Conservation (phyloP, 2,888 invertebrate genomes). For the Chrysolina americana region DNA sequence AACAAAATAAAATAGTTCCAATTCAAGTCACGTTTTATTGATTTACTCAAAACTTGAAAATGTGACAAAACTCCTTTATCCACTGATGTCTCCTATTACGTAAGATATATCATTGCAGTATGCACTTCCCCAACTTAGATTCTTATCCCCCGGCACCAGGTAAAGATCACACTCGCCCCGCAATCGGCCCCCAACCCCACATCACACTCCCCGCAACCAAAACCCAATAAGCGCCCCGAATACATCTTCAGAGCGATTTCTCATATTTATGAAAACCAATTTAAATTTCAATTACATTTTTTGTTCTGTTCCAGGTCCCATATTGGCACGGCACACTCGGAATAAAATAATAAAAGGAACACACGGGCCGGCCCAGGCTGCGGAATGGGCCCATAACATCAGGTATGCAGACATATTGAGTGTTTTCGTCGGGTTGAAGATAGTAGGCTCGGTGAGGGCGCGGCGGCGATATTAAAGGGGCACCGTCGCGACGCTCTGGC, state of each 20-base stretch:
- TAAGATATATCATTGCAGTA: no score
- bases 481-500: slow-evolving; percentile 31
- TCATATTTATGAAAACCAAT: slow-evolving; percentile 34
- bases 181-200: not conserved
- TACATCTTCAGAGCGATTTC: slow-evolving; percentile 15
- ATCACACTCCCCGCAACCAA: not conserved
- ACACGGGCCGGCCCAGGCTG: slow-evolving; percentile 39
- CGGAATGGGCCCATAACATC: slow-evolving; percentile 46
- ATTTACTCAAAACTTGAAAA: no score
- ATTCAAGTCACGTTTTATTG: no score
- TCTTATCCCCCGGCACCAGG: no score
- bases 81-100: no score
- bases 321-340: slow-evolving; percentile 39
- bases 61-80: no score
- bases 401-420: slow-evolving; percentile 55
- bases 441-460: slow-evolving; percentile 54
- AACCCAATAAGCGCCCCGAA: slow-evolving; percentile 9
- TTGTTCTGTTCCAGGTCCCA: slow-evolving; percentile 44
- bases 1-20: no score
- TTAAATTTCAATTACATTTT: slow-evolving; percentile 46
- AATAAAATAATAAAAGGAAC: slow-evolving; percentile 47
- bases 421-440: slow-evolving; percentile 47
- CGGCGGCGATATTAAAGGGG: slow-evolving; percentile 45
- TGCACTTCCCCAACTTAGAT: no score
- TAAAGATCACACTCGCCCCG: not conserved